These are phyloP conservation scores for Mylabris phalerata DNA, from an alignment of 1,140 invertebrate genomes.

Conservation along the genomic window DNA sequence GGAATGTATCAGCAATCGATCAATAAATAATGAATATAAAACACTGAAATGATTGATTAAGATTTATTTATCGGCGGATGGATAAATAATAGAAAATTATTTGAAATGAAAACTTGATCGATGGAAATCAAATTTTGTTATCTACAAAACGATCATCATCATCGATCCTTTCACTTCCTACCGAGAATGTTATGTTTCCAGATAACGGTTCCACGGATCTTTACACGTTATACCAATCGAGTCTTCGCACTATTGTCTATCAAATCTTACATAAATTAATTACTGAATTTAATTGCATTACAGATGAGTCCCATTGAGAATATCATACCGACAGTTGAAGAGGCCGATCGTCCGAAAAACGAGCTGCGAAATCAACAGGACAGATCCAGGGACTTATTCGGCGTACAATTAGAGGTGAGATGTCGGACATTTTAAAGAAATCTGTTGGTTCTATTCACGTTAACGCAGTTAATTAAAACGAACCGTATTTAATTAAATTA, in stretches of 20 bases:
- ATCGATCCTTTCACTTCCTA: conserved; percentile 10
- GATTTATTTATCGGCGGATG: too few species aligned
- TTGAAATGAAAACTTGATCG: too few species aligned
- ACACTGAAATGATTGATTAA: too few species aligned
- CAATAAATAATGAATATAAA: too few species aligned
- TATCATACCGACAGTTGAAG: conserved; percentile 36
- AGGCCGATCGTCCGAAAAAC: conserved; percentile 21
- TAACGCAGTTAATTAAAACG: too few species aligned
- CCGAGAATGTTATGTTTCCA: not conserved
- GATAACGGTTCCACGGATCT: conserved; percentile 1
- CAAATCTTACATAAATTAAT: conserved; percentile 1
- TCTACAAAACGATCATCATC: not conserved
- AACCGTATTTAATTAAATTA: too few species aligned
- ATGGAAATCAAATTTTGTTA: too few species aligned
- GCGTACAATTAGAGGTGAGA: conserved; percentile 55
- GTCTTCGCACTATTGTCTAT: conserved; percentile 4
- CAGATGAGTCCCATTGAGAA: conserved; percentile 43
- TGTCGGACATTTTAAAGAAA: not conserved
- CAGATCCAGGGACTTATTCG: conserved; percentile 53
- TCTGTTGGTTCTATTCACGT: too few species aligned
- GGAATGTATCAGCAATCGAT: too few species aligned
- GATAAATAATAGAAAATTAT: too few species aligned
- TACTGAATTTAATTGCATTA: conserved; percentile 12
- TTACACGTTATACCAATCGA: conserved; percentile 6
- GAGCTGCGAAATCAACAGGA: conserved; percentile 35